phyloP scores from a whole-genome alignment of 2,888 invertebrate genomes.

The Flexamia atlantica region DNA sequence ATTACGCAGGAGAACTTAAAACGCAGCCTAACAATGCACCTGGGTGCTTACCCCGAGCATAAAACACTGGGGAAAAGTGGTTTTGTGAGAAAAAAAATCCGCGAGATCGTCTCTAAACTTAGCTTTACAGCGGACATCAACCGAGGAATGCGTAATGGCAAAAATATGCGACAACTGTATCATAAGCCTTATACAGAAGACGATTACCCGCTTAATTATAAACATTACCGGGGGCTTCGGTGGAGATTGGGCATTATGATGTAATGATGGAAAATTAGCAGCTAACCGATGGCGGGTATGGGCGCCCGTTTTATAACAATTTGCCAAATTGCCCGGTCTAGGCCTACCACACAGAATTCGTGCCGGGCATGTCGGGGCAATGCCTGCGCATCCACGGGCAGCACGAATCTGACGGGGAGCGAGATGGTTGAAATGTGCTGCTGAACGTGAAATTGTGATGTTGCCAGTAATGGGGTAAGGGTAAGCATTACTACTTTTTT shows the following conservation, averaged over 20 bases:
- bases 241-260: conserved; percentile 21
- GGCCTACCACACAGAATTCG: conserved; percentile 28
- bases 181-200: background rate
- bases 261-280: conserved; percentile 40
- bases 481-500: too few species aligned
- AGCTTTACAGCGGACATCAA: background rate
- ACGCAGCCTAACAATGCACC: background rate
- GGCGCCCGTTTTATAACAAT: conserved; percentile 38
- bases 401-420: background rate
- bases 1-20: too few species aligned
- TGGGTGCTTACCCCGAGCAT: background rate
- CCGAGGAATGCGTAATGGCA: background rate
- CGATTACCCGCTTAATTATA: conserved; percentile 23
- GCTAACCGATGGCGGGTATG: conserved; percentile 13
- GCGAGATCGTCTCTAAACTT: background rate
- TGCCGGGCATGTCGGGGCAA: background rate
- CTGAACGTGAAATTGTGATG: too few species aligned
- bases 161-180: conserved; percentile 36
- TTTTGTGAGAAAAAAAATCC: conserved; percentile 1
- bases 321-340: conserved; percentile 31
- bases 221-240: conserved; percentile 22
- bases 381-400: background rate
- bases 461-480: too few species aligned
- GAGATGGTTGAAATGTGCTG: too few species aligned
- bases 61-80: conserved; percentile 4